Evolutionary conservation across 1,140 invertebrate species (phyloP).

Genomic region (Drosophila pseudoobscura): DNA sequence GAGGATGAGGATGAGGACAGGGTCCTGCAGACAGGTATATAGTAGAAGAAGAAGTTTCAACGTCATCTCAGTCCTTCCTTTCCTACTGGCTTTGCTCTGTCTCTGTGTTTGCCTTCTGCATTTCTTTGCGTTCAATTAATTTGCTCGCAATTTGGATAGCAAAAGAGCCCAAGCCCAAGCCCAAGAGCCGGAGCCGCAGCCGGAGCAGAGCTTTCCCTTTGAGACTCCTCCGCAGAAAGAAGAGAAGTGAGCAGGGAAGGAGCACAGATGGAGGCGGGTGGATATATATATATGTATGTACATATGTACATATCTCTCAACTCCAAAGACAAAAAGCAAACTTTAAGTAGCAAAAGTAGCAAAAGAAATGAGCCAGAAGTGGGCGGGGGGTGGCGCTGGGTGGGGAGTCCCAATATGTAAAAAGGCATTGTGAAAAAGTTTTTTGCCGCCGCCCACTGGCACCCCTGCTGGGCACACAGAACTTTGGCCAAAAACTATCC

Average conservation of each 20-base stretch:
- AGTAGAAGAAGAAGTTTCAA: conserved; percentile 29
- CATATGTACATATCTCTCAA: conserved; percentile 15
- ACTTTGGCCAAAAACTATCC: conserved; percentile 71
- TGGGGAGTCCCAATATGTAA: conserved; percentile 33
- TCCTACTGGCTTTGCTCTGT: neutral
- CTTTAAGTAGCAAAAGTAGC: conserved; percentile 77
- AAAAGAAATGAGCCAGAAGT: conserved; percentile 20
- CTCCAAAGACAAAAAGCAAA: conserved; percentile 74
- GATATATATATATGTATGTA: neutral
- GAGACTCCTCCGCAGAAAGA: neutral
- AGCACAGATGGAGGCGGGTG: neutral
- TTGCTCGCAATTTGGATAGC: conserved; percentile 75
- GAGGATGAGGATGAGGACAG: too few relatives aligned
- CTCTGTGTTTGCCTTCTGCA: conserved; percentile 69
- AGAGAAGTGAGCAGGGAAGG: too few relatives aligned
- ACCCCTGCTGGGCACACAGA: conserved; percentile 54
- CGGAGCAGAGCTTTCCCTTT: conserved; percentile 10
- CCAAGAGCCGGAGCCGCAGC: conserved; percentile 24
- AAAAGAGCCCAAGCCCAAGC: conserved; percentile 26
- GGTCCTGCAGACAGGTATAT: conserved; percentile 22
- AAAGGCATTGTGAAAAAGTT: conserved; percentile 68
- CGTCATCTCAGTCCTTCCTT: conserved; percentile 17
- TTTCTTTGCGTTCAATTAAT: conserved; percentile 81
- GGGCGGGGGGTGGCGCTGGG: too few relatives aligned
- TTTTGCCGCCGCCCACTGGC: conserved; percentile 22